These are phyloP conservation scores for Chromoteleia sp. DNA, from an alignment of 2,888 invertebrate species.

Conservation along the genomic window DNA sequence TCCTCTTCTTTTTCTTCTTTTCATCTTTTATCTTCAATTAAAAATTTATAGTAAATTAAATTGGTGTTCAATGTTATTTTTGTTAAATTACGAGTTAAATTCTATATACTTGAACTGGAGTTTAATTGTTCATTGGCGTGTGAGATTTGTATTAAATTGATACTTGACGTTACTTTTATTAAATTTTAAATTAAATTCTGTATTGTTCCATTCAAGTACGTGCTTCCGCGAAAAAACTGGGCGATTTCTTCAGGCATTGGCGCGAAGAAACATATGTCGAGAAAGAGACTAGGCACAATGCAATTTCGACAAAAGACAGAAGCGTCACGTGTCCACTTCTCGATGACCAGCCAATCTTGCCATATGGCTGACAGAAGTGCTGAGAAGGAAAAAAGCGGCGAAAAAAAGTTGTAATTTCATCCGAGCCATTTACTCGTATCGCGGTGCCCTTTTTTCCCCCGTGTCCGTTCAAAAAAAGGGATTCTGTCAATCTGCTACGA, in stretches of 20 bases:
- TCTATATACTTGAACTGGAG: no score
- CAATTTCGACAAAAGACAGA: slow-evolving; percentile 75
- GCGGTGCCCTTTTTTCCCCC: slow-evolving; percentile 32
- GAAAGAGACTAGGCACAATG: slow-evolving; percentile 53
- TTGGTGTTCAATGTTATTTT: no score
- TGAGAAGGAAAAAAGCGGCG: slow-evolving; percentile 18
- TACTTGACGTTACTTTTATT: not conserved
- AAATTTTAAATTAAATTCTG: not conserved
- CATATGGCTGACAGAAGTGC: slow-evolving; percentile 76
- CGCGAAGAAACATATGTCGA: slow-evolving; percentile 60
- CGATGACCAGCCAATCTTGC: slow-evolving; percentile 72
- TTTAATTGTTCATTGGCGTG: no score
- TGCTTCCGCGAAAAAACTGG: slow-evolving; percentile 28
- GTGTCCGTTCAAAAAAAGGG: slow-evolving; percentile 15
- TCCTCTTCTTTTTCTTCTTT: no score
- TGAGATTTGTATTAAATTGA: no score
- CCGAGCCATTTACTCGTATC: slow-evolving; percentile 40
- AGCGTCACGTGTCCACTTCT: slow-evolving; percentile 73
- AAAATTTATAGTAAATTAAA: no score
- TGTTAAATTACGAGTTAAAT: no score
- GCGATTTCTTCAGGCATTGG: slow-evolving; percentile 11
- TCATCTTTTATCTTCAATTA: no score
- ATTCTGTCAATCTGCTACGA: slow-evolving; percentile 2
- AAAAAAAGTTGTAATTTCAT: slow-evolving; percentile 63
- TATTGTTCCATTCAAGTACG: slow-evolving; percentile 13